Percentiles rank a stretch among this genome's conserved stretches.
These are phyloP conservation scores for Strigops habroptila DNA, from an alignment of 2,113 vertebrate genomes.

Conservation along the genomic window DNA sequence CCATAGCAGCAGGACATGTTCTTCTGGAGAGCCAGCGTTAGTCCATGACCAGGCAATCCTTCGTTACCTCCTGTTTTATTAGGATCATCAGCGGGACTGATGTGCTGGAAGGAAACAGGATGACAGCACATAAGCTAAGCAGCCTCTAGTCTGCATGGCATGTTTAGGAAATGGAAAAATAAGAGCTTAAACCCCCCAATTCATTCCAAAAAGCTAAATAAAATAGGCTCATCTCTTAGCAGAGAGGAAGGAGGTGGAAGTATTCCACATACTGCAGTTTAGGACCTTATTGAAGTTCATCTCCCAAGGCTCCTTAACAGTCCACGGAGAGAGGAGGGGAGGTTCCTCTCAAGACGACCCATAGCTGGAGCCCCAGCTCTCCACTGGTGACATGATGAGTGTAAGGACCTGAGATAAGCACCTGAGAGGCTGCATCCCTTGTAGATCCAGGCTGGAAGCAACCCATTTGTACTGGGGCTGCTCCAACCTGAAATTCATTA, in stretches of 20 bases:
- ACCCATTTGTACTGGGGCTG: background rate
- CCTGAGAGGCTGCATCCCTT: background rate
- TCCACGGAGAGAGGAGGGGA: background rate
- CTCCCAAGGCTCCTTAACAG: background rate
- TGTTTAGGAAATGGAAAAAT: background rate
- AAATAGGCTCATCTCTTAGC: background rate
- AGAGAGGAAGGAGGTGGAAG: background rate
- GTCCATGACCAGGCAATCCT: background rate
- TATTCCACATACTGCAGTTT: background rate
- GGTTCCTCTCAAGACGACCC: background rate
- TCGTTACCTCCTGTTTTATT: background rate
- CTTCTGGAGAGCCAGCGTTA: background rate
- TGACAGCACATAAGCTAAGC: background rate
- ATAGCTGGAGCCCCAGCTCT: background rate
- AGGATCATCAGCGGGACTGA: background rate
- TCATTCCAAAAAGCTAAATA: background rate
- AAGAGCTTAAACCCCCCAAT: background rate
- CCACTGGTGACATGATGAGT: accelerated
- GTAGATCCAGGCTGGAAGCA: background rate
- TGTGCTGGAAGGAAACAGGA: background rate
- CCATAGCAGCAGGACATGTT: accelerated
- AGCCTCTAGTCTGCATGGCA: background rate
- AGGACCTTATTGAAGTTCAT: background rate
- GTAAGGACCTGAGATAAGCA: background rate
- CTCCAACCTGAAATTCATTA: background rate